Evolutionary conservation across 2,797 vertebrate species (phyloP).

Genomic region (Sebastes wilsoni): DNA sequence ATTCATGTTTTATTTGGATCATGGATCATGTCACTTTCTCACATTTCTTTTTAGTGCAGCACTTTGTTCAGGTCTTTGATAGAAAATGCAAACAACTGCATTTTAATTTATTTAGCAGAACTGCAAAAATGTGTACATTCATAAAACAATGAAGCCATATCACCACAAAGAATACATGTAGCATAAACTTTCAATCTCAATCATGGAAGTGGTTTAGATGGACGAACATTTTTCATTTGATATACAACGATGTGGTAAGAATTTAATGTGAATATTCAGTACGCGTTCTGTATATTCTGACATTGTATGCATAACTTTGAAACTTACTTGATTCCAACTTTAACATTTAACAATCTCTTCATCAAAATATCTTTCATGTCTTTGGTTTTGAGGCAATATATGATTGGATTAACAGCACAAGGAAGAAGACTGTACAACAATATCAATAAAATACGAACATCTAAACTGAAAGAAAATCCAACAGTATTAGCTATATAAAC

Average conservation of each 20-base stretch:
- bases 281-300: neutral
- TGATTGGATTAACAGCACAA: slow-evolving; percentile 77
- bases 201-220: neutral
- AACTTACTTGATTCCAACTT: neutral
- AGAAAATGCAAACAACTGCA: neutral
- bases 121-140: neutral
- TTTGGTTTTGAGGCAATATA: slow-evolving; percentile 76
- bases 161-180: neutral
- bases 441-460: slow-evolving; percentile 62
- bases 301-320: neutral
- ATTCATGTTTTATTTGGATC: neutral
- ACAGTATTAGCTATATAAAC: slow-evolving; percentile 34
- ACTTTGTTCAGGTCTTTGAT: neutral
- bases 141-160: neutral
- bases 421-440: slow-evolving; percentile 71
- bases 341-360: neutral
- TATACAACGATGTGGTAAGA: neutral
- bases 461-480: slow-evolving; percentile 38
- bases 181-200: neutral
- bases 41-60: neutral
- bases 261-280: neutral
- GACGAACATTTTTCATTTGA: neutral
- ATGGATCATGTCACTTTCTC: neutral
- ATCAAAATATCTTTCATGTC: slow-evolving; percentile 38
- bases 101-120: neutral